Evolutionary conservation across 2,113 vertebrate species (phyloP), one percentile per base, ranked within the genome.

Genomic region (Bufo bufo): DNA sequence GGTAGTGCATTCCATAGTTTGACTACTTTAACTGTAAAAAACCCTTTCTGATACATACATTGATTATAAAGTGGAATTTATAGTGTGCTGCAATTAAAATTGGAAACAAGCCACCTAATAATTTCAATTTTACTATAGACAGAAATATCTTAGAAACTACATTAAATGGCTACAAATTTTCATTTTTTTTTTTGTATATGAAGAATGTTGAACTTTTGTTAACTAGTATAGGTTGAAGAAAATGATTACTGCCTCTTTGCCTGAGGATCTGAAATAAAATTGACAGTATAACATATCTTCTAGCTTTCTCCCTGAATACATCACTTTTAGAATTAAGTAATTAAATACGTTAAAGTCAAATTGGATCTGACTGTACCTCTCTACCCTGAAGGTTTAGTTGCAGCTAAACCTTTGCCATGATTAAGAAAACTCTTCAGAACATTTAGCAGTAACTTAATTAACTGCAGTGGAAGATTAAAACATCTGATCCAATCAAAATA

Each of bases 261-360:
- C 87, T 43, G 12, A 82, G 23, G 87, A 87, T 86, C 58, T 85
- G 90, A 89, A 75, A 83, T 17, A 84, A 85, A 89, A 83, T 58
- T 54, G 59, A 52, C 78, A 59, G 45, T 6, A 23, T 59, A 43
- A 89, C 90, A 89, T 89, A 88, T 23, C 81, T 0, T 77, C 59
- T 81, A 77, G 82, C 43, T 72, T 84, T 50, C 63, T 69, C 13
- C 82, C 63, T 33, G n/a, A 84, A 84, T 69, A 69, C 82, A 84
- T 71, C 63, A 69, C 65, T 69, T 84, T 17, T 71, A 71, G 49
- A 84, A 84, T 84, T 54, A 65, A 84, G 63, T 84, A 84, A 69
- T 84, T 84, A 84, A 84, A 84, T 54, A 84, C 82, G 43, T 84
- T 84, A 84, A 84, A 84, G 81, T 83, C 61, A 69, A 83, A 83